A percentile compares a stretch with the other conserved stretches of the same genome.
These are phyloP conservation scores for Rhabdomys dilectus DNA, from an alignment of 2,113 vertebrate genomes.

Conservation along the genomic window DNA sequence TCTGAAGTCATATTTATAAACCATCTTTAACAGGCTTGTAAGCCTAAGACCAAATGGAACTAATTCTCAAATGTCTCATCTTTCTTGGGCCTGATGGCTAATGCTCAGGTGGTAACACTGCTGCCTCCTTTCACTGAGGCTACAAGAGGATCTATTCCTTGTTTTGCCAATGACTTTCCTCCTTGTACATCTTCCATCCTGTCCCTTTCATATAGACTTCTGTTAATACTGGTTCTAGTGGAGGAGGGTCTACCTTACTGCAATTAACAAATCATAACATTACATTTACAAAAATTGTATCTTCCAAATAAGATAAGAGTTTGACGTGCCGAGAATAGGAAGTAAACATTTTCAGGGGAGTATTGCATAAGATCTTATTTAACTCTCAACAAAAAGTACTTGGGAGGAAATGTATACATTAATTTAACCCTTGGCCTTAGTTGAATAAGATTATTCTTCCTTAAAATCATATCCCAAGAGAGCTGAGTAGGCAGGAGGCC, in stretches of 20 bases:
- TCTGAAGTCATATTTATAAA: slow-evolving; percentile 38
- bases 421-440: not conserved
- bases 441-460: not conserved
- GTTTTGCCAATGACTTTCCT: not conserved
- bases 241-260: not conserved
- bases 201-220: not conserved
- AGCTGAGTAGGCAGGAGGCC: not conserved
- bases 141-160: not conserved
- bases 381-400: not conserved
- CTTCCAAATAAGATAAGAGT: not conserved
- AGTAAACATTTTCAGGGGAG: not conserved
- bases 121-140: not conserved
- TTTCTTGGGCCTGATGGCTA: not conserved
- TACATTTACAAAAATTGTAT: not conserved
- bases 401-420: not conserved
- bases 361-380: not conserved
- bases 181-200: not conserved
- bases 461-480: not conserved
- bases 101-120: not conserved
- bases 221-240: not conserved
- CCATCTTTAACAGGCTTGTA: not conserved
- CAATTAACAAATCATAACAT: not conserved
- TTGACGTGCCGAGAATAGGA: not conserved
- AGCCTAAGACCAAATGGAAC: slow-evolving; percentile 11
- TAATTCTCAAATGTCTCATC: not conserved